Base-by-base conservation (phyloP, 2,797 vertebrate genomes). In the Sitta carolinensis region DNA sequence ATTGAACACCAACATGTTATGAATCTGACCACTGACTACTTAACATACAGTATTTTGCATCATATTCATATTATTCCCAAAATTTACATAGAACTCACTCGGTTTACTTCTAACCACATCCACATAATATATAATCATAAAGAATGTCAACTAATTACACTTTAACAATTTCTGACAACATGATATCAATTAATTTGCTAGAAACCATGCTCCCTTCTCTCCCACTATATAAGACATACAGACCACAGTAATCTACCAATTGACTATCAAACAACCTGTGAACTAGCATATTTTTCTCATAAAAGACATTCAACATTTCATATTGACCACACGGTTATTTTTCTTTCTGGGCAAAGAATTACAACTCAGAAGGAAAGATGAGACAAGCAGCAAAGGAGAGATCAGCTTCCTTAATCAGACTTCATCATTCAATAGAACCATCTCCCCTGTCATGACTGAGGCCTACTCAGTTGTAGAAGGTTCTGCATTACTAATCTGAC, bases 1-100 rank as follows among this genome's bases (percentile, higher is more conserved):
- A 95, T 36, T n/a, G 17, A 91, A 68, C 27, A 94, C 91, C 5
- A 93, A 57, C 14, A 57, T 9, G 12, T 95, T 95, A 97, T 27
- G 34, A 93, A 87, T 64, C 22, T 2, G 2, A 63, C 4, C 21
- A 76, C 22, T 22, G 27, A 76, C 48, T 62, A 58, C 12, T 62
- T 27, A 79, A 85, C 84, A 57, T 9, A 91, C 8, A 54, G 30
- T 10, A 76, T 34, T 67, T 54, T 16, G 2, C 26, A 74, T n/a
- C 21, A 64, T 30, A 77, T 26, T 67, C 7, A 18, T 43, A 43
- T 26, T 29, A 13, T 47, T 86, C 21, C 5, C 27, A 30, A 63
- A 84, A 48, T 30, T 73, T 84, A 73, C 57, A 50, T 0, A 85
- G 11, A 27, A 38, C 14, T 63, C 20, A 36, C 14, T 63, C 20